Percentiles rank a stretch among this genome's conserved stretches.
Evolutionary conservation across 2,113 vertebrate species (phyloP).

Genomic region (Equus quagga): DNA sequence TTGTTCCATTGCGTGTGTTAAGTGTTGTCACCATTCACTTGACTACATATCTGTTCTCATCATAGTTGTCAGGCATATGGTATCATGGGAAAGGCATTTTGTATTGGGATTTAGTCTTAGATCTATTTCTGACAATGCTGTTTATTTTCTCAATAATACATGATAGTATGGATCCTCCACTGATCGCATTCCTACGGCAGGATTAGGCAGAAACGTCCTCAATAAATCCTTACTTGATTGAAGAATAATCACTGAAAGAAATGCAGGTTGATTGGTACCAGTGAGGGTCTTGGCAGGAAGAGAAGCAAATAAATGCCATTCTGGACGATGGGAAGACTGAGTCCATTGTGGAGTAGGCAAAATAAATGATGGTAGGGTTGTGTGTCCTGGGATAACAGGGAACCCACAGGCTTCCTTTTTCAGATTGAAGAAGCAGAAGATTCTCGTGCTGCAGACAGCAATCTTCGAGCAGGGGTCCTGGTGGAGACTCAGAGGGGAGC

Average conservation of each 20-base stretch:
- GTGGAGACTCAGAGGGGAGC: background rate
- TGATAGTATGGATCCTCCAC: background rate
- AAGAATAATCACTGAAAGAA: background rate
- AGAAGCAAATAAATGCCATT: background rate
- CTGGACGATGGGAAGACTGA: background rate
- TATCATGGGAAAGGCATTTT: background rate
- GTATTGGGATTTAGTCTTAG: background rate
- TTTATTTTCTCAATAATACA: background rate
- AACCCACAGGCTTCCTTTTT: background rate
- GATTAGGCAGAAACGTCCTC: background rate
- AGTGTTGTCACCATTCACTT: background rate
- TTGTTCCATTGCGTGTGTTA: background rate
- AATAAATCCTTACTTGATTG: background rate
- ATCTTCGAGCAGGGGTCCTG: background rate
- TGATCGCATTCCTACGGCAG: background rate
- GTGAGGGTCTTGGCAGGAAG: background rate
- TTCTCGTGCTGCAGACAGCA: background rate
- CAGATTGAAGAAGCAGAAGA: background rate
- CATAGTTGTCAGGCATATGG: background rate
- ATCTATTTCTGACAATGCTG: background rate
- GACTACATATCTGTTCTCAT: background rate
- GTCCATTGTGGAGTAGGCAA: background rate
- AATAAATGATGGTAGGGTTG: background rate
- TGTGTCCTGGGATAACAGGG: background rate
- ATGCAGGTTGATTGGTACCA: background rate